phyloP scores from a whole-genome alignment of 2,888 invertebrate species.

The Lasioglossum morio region DNA sequence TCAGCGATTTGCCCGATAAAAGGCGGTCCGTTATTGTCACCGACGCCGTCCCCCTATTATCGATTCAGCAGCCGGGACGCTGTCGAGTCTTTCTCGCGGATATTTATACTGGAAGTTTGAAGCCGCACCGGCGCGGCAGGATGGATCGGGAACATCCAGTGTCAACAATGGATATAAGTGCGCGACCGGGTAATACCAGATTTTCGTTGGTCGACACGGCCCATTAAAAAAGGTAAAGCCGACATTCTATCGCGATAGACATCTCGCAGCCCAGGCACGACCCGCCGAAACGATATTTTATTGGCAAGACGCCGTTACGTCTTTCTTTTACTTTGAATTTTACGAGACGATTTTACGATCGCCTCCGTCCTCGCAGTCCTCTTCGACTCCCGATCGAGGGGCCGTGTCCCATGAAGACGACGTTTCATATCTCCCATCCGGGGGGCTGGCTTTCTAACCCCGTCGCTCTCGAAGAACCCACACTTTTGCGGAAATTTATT shows the following conservation, averaged over 20 bases:
- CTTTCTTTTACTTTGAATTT: constrained; percentile 70
- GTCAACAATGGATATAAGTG: constrained; percentile 59
- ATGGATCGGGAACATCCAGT: constrained; percentile 50
- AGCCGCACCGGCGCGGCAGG: constrained; percentile 21
- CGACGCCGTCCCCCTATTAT: constrained; percentile 47
- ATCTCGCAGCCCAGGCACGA: constrained; percentile 52
- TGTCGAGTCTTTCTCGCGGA: constrained; percentile 42
- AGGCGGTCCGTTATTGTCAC: neutral
- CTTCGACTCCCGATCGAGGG: neutral
- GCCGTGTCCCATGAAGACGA: constrained; percentile 30
- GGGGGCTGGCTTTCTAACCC: neutral
- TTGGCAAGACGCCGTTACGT: constrained; percentile 55
- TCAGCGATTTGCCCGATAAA: neutral
- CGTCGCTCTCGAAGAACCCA: neutral
- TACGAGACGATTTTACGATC: constrained; percentile 69
- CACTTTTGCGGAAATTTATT: neutral
- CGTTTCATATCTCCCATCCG: constrained; percentile 31
- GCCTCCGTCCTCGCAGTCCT: constrained; percentile 23
- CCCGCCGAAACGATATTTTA: constrained; percentile 62
- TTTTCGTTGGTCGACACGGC: constrained; percentile 52
- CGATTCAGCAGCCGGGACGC: constrained; percentile 40
- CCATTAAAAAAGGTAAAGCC: constrained; percentile 63
- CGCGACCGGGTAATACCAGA: constrained; percentile 57
- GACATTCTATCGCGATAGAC: constrained; percentile 65
- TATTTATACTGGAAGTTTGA: constrained; percentile 66